Evolutionary conservation across 23 tunicate species (phyloP).

Genomic region (Halocynthia roretzi): DNA sequence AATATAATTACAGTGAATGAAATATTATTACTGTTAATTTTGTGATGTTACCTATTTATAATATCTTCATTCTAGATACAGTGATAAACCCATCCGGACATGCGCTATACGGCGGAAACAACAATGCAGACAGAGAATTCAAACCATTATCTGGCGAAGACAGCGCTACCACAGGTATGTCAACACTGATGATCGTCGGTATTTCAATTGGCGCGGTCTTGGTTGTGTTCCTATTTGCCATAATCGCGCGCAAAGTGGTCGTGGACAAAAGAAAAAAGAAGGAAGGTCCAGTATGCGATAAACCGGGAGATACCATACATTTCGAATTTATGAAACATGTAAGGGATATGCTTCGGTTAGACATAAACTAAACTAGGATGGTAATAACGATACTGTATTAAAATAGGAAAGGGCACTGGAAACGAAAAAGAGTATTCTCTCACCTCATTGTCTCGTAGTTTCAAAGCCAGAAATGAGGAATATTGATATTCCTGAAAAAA

Average conservation of each 20-base stretch:
- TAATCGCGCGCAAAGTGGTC: background rate
- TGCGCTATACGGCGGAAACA: background rate
- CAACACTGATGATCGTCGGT: background rate
- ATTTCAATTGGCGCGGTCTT: background rate
- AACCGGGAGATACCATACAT: too few relatives aligned
- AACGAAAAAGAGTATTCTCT: too few relatives aligned
- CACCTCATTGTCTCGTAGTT: too few relatives aligned
- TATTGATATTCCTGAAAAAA: too few relatives aligned
- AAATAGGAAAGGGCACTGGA: too few relatives aligned
- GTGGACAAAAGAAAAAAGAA: conserved; percentile 1
- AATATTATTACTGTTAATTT: background rate
- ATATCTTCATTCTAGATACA: too few relatives aligned
- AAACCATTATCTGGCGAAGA: background rate
- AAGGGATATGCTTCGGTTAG: too few relatives aligned
- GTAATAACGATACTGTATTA: too few relatives aligned
- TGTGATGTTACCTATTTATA: background rate
- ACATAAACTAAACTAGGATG: too few relatives aligned
- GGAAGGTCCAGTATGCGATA: background rate
- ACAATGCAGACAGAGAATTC: background rate
- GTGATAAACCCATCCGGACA: too few relatives aligned
- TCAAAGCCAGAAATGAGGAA: too few relatives aligned
- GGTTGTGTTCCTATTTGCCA: background rate
- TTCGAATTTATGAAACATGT: too few relatives aligned
- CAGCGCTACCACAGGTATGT: background rate
- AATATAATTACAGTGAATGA: background rate